A percentile compares a stretch with the other conserved stretches of the same genome.
phyloP scores from a whole-genome alignment of 2,113 vertebrate species.

The Mormyrus lacerda region DNA sequence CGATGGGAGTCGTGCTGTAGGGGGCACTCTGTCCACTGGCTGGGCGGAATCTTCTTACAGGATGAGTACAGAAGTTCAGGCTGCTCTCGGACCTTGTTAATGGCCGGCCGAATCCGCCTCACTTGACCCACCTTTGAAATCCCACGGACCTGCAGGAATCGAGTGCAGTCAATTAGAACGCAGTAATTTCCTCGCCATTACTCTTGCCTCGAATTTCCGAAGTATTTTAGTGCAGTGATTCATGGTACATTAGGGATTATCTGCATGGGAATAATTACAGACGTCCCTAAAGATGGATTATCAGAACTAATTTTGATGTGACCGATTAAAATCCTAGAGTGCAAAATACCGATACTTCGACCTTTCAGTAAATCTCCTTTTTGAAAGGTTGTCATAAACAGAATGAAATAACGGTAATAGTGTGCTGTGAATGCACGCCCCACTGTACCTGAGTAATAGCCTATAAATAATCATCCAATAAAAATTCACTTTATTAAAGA shows the following conservation, averaged over 20 bases:
- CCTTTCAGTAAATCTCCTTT: neutral
- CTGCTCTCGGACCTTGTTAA: neutral
- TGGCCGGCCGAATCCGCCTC: conserved; percentile 9
- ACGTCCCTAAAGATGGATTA: neutral
- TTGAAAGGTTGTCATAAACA: neutral
- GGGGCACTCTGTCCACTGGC: neutral
- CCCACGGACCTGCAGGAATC: conserved; percentile 7
- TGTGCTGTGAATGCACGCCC: neutral
- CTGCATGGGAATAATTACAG: neutral
- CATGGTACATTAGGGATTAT: neutral
- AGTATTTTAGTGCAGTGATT: neutral
- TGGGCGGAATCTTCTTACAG: neutral
- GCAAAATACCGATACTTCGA: neutral
- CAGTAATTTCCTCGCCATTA: neutral
- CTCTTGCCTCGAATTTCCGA: neutral
- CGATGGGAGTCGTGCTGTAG: neutral
- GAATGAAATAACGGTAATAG: neutral
- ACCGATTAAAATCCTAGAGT: neutral
- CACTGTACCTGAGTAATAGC: neutral
- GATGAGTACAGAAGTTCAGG: neutral
- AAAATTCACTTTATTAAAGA: neutral
- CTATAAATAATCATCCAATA: neutral
- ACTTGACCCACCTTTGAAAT: conserved; percentile 21
- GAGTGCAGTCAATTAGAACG: neutral
- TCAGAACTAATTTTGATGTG: neutral